These are phyloP conservation scores for Cynocephalus volans DNA, from an alignment of 2,113 vertebrate genomes.

Conservation along the genomic window DNA sequence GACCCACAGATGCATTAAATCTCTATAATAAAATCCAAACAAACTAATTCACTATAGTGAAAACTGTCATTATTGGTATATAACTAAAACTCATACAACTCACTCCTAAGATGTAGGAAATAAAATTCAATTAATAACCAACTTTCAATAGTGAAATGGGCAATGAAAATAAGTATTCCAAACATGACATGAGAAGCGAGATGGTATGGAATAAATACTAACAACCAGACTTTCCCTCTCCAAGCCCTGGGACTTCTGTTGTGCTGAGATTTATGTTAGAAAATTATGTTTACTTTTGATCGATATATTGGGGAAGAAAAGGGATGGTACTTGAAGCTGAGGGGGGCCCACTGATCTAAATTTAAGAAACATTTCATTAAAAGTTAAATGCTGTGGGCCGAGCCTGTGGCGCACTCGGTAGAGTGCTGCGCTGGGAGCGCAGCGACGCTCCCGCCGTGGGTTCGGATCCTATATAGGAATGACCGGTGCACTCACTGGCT, in stretches of 20 bases:
- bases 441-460: no score
- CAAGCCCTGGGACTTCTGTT: neutral
- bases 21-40: neutral
- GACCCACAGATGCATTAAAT: neutral
- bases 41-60: neutral
- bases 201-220: neutral
- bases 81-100: neutral
- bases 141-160: neutral
- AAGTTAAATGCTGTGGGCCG: slow-evolving; percentile 8
- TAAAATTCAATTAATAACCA: slow-evolving; percentile 15
- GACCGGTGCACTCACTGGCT: no score
- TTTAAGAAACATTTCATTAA: neutral
- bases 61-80: neutral
- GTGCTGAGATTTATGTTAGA: neutral
- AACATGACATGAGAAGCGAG: neutral
- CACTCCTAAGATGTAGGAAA: neutral
- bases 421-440: no score
- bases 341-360: neutral
- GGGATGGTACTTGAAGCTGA: neutral
- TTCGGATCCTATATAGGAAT: no score
- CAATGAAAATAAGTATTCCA: neutral
- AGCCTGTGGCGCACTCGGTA: no score
- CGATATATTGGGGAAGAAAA: neutral
- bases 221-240: neutral
- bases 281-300: slow-evolving; percentile 38